Conservation (phyloP, 2,797 vertebrate genomes). For the Eidolon dupreanum region DNA sequence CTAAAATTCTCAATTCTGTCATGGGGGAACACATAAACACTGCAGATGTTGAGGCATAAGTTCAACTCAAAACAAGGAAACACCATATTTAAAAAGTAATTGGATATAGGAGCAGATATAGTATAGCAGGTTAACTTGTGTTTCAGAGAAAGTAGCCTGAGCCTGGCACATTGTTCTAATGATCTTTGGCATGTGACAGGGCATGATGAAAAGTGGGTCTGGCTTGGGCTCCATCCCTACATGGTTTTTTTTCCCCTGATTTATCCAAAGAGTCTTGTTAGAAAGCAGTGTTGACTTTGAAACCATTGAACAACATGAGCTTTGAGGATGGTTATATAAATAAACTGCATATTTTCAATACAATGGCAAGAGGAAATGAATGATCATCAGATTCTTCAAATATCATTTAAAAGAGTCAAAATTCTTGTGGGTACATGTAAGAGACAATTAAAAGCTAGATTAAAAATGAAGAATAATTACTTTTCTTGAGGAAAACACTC, state of each 20-base stretch:
- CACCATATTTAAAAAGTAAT: not conserved
- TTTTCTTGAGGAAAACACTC: constrained; percentile 60
- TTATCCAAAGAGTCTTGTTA: constrained; percentile 23
- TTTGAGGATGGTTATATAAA: constrained; percentile 20
- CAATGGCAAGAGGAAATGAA: not conserved
- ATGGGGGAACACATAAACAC: not conserved
- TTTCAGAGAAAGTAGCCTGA: not conserved
- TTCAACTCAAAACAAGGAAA: not conserved
- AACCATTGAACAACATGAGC: not conserved
- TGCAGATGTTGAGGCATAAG: not conserved
- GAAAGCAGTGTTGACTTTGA: not conserved
- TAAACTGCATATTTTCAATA: constrained; percentile 12
- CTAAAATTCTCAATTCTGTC: not conserved
- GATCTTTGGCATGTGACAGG: not conserved
- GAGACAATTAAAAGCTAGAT: constrained; percentile 67
- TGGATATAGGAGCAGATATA: not conserved
- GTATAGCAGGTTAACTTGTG: not conserved
- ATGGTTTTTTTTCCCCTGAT: constrained; percentile 3
- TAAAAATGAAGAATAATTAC: constrained; percentile 70
- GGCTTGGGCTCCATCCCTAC: not conserved
- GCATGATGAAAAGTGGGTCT: not conserved
- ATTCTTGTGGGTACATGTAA: constrained; percentile 62
- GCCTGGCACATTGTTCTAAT: not conserved
- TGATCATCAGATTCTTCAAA: constrained; percentile 53
- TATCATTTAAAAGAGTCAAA: constrained; percentile 59